These are phyloP conservation scores for Apteryx mantelli DNA, from an alignment of 2,113 vertebrate genomes.

Conservation along the genomic window DNA sequence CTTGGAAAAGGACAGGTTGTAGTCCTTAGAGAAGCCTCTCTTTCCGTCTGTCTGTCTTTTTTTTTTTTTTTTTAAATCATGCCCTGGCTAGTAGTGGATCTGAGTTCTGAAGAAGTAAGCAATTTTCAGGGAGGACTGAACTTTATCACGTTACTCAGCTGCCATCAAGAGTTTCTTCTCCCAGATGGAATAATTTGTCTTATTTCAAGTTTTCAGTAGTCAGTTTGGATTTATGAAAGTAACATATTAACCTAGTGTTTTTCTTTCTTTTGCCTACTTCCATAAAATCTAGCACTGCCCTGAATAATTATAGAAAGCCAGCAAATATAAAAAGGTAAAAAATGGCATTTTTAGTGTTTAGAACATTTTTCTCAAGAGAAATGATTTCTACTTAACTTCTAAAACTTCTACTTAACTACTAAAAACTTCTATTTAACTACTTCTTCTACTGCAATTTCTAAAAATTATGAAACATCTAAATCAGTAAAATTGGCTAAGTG, in stretches of 20 bases:
- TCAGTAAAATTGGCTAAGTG: neutral
- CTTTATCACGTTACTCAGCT: neutral
- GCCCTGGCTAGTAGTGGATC: neutral
- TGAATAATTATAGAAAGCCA: neutral
- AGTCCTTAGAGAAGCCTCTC: neutral
- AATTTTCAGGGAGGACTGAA: neutral
- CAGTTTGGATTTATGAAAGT: neutral
- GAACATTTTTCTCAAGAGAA: neutral
- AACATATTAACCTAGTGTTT: neutral
- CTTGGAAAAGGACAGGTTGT: neutral
- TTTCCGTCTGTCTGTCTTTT: too few relatives aligned
- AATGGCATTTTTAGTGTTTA: fast-evolving
- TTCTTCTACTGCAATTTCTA: neutral
- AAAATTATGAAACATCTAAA: neutral
- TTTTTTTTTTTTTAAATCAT: neutral
- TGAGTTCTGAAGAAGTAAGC: neutral
- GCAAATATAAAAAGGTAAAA: neutral
- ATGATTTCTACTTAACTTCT: neutral
- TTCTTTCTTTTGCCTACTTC: neutral
- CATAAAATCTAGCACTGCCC: neutral
- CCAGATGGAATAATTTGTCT: neutral
- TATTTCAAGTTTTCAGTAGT: neutral
- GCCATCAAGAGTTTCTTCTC: neutral
- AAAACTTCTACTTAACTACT: too few relatives aligned
- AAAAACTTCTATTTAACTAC: neutral